A percentile compares a stretch with the other conserved stretches of the same genome.
These are phyloP conservation scores for Chymomyza fuscimana DNA, from an alignment of 2,888 invertebrate genomes.

Conservation along the genomic window DNA sequence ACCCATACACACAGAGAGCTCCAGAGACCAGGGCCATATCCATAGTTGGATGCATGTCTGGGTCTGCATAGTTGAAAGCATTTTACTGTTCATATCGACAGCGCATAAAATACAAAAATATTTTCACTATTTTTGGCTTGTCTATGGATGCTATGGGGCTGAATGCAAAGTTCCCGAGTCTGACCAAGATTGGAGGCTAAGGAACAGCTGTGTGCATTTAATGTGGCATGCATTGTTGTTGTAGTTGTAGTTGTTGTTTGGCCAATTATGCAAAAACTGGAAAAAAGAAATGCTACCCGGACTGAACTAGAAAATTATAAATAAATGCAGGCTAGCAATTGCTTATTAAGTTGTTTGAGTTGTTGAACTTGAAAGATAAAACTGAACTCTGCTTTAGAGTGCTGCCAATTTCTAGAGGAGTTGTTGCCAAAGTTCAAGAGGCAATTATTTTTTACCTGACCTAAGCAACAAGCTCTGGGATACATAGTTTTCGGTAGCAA, in stretches of 20 bases:
- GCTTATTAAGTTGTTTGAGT: slow-evolving; percentile 64
- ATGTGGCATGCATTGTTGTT: slow-evolving; percentile 25
- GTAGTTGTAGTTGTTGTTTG: slow-evolving; percentile 33
- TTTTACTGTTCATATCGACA: slow-evolving; percentile 70
- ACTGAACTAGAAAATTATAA: slow-evolving; percentile 16
- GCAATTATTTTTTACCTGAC: slow-evolving; percentile 33
- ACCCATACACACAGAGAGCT: slow-evolving; percentile 35
- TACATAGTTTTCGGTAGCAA: slow-evolving; percentile 47
- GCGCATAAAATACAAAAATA: slow-evolving; percentile 54
- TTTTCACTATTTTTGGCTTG: slow-evolving; percentile 64
- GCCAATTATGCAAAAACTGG: slow-evolving; percentile 59
- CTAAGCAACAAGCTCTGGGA: slow-evolving; percentile 18
- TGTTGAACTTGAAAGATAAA: slow-evolving; percentile 55
- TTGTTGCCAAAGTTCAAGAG: slow-evolving; percentile 25
- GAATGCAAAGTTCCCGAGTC: neutral
- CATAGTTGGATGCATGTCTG: slow-evolving; percentile 11
- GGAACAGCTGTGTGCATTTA: slow-evolving; percentile 41
- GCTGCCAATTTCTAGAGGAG: slow-evolving; percentile 8
- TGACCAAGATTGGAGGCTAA: neutral
- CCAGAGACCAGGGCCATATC: slow-evolving; percentile 1
- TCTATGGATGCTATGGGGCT: slow-evolving; percentile 18
- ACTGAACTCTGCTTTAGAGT: slow-evolving; percentile 11
- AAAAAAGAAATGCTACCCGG: neutral
- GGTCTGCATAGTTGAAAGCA: slow-evolving; percentile 62
- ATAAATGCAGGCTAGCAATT: slow-evolving; percentile 28